phyloP scores from a whole-genome alignment of 2,888 invertebrate species.

The Synanthedon vespiformis region DNA sequence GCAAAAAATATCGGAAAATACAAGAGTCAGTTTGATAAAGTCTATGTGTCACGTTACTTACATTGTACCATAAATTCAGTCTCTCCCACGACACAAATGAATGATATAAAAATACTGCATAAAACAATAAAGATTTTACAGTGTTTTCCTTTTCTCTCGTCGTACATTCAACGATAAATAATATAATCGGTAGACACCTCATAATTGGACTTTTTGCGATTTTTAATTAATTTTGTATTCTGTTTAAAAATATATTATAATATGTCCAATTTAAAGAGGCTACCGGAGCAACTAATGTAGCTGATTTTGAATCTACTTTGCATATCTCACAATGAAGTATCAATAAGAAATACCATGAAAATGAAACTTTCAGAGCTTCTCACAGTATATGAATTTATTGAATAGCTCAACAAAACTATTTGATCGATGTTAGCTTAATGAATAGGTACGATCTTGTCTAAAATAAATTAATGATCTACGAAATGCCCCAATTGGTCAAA shows the following conservation, averaged over 20 bases:
- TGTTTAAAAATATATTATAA: too few species aligned
- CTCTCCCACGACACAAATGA: conserved; percentile 62
- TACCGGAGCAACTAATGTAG: too few species aligned
- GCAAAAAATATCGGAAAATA: conserved; percentile 48
- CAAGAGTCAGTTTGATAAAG: conserved; percentile 17
- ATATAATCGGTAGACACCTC: conserved; percentile 8
- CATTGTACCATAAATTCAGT: conserved; percentile 66
- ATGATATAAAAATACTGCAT: conserved; percentile 64
- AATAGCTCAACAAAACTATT: conserved; percentile 45
- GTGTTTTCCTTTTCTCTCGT: conserved; percentile 17
- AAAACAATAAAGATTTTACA: conserved; percentile 43
- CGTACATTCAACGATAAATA: conserved; percentile 18
- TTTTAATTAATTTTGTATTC: too few species aligned
- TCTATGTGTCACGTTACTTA: conserved; percentile 38
- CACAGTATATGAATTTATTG: conserved; percentile 12
- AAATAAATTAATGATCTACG: conserved; percentile 64
- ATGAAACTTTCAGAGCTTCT: too few species aligned
- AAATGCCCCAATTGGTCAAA: conserved; percentile 66
- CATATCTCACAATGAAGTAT: too few species aligned
- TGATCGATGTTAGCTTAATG: conserved; percentile 55
- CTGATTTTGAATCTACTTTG: too few species aligned
- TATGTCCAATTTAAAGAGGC: too few species aligned
- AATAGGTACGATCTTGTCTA: conserved; percentile 52
- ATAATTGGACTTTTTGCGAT: too few species aligned
- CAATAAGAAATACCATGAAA: too few species aligned